Base-by-base conservation (phyloP, 2,888 invertebrate species). In the Meliscaeva auricollis region DNA sequence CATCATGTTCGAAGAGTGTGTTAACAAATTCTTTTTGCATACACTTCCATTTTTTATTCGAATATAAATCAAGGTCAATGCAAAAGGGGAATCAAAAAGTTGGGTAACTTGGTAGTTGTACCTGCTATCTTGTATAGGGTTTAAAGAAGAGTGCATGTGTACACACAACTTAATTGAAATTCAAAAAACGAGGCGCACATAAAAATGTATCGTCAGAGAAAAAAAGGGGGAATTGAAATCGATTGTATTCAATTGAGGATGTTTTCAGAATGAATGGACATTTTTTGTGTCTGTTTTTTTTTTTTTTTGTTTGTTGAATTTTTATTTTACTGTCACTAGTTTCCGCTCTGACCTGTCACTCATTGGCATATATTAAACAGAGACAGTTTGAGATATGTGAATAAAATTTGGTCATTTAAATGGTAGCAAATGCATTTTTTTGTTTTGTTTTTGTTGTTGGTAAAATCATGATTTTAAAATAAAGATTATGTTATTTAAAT, bases 1-100 rank as follows among this genome's bases (percentile, higher is more conserved):
- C 58, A 66, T 72, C 50, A 41, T 73, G 77, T 72, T 68, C 15
- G 46, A n/a, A 38, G 54, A 68, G 60, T 54, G 58, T 82, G 82
- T 78, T 82, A 73, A 77, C 82, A 83, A 83, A 78, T 83, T 83
- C 50, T 38, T 32, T 66, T 50, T 66, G 64, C 64, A 48, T 50
- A 66, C 50, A 78, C 78, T 58, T 73, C 72, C 58, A 78, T 73
- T 83, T n/a, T 82, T 66, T 76, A 46, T 77, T 60, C 82, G 44
- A 72, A 73, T 46, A 68, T 72, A 81, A 69, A 73, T 58, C 56
- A 38, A 77, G 77, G 78, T 73, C 77, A 77, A 77, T 77, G 70
- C 58, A 78, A 81, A 83, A 60, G 73, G 30, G 35, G 32, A 56
- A 54, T 38, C n/a, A 41, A 26, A 52, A 26, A 32, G 58, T 68